Percentiles rank a stretch among this genome's conserved stretches.
These are phyloP conservation scores for Ptyas mucosa DNA, from an alignment of 2,113 vertebrate genomes.

Conservation along the genomic window DNA sequence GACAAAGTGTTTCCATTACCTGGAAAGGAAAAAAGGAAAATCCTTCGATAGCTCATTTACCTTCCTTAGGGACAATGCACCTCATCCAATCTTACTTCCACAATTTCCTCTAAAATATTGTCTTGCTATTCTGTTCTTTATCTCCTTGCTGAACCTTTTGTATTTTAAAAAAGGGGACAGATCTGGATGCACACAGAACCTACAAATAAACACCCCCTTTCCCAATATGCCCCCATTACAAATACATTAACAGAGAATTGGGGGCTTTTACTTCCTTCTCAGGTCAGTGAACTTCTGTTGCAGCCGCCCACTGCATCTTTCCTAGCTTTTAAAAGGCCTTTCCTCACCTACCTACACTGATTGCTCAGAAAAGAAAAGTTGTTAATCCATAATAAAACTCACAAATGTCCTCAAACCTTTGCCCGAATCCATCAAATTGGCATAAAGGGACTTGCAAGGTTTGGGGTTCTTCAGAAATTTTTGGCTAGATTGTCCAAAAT, in stretches of 20 bases:
- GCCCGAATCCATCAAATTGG: neutral
- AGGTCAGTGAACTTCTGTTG: neutral
- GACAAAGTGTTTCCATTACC: neutral
- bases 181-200: neutral
- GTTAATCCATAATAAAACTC: neutral
- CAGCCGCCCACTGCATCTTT: neutral
- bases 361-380: neutral
- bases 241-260: neutral
- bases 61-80: neutral
- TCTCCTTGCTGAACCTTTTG: neutral
- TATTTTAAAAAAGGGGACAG: neutral
- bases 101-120: neutral
- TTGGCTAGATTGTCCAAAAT: neutral
- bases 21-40: neutral
- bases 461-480: neutral
- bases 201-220: neutral
- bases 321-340: neutral
- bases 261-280: neutral
- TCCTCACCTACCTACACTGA: neutral
- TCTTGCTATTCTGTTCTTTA: neutral
- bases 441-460: neutral
- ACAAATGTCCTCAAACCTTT: neutral
- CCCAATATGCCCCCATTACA: neutral
- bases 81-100: neutral
- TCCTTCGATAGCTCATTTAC: neutral